phyloP scores from a whole-genome alignment of 2,888 invertebrate species.

The Cheilosia vulpina region DNA sequence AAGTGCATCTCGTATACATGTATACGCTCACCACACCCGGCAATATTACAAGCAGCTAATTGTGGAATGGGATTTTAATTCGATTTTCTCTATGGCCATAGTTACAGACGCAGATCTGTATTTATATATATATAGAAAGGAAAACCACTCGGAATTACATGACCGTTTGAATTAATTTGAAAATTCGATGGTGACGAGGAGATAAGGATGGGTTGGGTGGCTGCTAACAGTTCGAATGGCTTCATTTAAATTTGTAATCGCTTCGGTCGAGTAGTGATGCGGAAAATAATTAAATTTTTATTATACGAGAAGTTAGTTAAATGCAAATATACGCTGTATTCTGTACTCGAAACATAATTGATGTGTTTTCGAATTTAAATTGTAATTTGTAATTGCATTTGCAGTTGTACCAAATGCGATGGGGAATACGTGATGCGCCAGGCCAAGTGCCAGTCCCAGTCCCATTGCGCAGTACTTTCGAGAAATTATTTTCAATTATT shows the following conservation, averaged over 20 bases:
- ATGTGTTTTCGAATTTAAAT: slow-evolving; percentile 61
- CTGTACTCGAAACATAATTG: slow-evolving; percentile 29
- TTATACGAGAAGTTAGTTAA: slow-evolving; percentile 21
- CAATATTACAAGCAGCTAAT: slow-evolving; percentile 55
- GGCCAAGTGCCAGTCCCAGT: neutral
- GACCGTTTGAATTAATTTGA: slow-evolving; percentile 68
- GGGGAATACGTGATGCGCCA: neutral
- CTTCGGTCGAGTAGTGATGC: slow-evolving; percentile 48
- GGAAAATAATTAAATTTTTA: slow-evolving; percentile 61
- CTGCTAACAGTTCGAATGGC: slow-evolving; percentile 25
- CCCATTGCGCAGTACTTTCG: slow-evolving; percentile 31
- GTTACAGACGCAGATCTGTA: slow-evolving; percentile 2
- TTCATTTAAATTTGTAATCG: slow-evolving; percentile 67
- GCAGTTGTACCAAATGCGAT: slow-evolving; percentile 2
- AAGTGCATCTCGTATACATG: slow-evolving; percentile 30
- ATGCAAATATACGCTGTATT: slow-evolving; percentile 37
- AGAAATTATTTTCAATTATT: slow-evolving; percentile 49
- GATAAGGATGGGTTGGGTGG: slow-evolving; percentile 16
- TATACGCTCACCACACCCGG: neutral
- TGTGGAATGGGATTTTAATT: slow-evolving; percentile 72
- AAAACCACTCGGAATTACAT: slow-evolving; percentile 56
- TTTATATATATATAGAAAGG: neutral
- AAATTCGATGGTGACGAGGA: slow-evolving; percentile 30
- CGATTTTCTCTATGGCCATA: slow-evolving; percentile 52
- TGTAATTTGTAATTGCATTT: slow-evolving; percentile 50